Evolutionary conservation across 2,888 invertebrate species (phyloP).

Genomic region (Malthinus flaveolus): DNA sequence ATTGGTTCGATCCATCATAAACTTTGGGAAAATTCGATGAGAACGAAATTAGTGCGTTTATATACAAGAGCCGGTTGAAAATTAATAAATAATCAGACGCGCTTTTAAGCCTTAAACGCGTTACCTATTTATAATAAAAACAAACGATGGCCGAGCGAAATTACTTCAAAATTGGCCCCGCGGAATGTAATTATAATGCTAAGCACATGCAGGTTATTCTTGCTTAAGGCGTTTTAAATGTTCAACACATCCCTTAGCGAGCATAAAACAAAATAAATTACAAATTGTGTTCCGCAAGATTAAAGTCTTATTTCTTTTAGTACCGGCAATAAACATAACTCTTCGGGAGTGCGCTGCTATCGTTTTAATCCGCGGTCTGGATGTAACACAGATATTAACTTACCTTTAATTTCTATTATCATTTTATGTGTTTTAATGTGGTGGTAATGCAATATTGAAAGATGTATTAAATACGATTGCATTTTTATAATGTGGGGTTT

Average conservation of each 20-base stretch:
- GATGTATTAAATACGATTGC: too few species aligned
- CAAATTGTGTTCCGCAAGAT: conserved; percentile 39
- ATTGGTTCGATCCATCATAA: too few species aligned
- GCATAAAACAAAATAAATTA: conserved; percentile 38
- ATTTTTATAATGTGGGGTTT: too few species aligned
- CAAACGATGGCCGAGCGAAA: conserved; percentile 28
- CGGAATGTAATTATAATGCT: conserved; percentile 35
- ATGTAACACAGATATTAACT: conserved; percentile 28
- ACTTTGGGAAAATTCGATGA: too few species aligned
- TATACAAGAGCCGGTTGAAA: too few species aligned
- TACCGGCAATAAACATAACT: conserved; percentile 37
- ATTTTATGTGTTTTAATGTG: conserved; percentile 5
- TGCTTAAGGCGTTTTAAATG: conserved; percentile 32
- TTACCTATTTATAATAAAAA: conserved; percentile 23
- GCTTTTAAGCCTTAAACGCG: too few species aligned
- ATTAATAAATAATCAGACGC: too few species aligned
- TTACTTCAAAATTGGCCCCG: conserved; percentile 29
- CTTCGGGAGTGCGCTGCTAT: conserved; percentile 28
- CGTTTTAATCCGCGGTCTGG: conserved; percentile 30
- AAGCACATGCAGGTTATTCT: conserved; percentile 36
- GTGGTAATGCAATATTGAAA: background rate
- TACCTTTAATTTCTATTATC: conserved; percentile 28
- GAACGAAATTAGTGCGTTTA: too few species aligned
- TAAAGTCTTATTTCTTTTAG: conserved; percentile 39
- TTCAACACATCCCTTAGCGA: conserved; percentile 29